A percentile compares a stretch with the other conserved stretches of the same genome.
These are phyloP conservation scores for Cordilura impudica DNA, from an alignment of 2,888 invertebrate species.

Conservation along the genomic window DNA sequence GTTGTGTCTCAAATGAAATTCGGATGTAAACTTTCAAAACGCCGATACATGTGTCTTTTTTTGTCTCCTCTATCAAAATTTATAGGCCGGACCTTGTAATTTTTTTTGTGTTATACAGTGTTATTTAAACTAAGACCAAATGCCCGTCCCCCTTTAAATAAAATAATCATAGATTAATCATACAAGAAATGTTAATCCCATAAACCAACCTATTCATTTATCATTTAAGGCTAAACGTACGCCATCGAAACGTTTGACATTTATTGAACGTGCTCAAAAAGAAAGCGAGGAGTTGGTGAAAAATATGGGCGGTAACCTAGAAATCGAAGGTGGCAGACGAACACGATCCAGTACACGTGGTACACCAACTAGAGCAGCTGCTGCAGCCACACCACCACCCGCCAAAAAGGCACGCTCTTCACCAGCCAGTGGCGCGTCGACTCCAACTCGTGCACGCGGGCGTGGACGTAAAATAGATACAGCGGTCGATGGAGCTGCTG, in stretches of 20 bases:
- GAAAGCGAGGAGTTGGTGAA: slow-evolving; percentile 77
- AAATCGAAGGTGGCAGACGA: slow-evolving; percentile 75
- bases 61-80: too few species aligned
- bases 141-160: too few species aligned
- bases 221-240: slow-evolving; percentile 73
- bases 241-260: slow-evolving; percentile 75
- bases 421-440: slow-evolving; percentile 66
- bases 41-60: too few species aligned
- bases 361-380: slow-evolving; percentile 70
- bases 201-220: too few species aligned
- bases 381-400: slow-evolving; percentile 74
- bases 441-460: slow-evolving; percentile 70
- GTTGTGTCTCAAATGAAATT: too few species aligned
- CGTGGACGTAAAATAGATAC: slow-evolving; percentile 74
- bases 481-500: slow-evolving; percentile 61
- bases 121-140: too few species aligned
- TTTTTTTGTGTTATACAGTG: too few species aligned
- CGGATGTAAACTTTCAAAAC: too few species aligned
- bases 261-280: slow-evolving; percentile 76
- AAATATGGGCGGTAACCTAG: slow-evolving; percentile 76
- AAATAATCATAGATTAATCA: too few species aligned
- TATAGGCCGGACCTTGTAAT: too few species aligned
- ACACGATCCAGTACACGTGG: slow-evolving; percentile 77
- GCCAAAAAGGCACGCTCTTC: slow-evolving; percentile 73
- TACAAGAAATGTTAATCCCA: too few species aligned